These are phyloP conservation scores for Timandra comae DNA, from an alignment of 2,888 invertebrate genomes.

Conservation along the genomic window DNA sequence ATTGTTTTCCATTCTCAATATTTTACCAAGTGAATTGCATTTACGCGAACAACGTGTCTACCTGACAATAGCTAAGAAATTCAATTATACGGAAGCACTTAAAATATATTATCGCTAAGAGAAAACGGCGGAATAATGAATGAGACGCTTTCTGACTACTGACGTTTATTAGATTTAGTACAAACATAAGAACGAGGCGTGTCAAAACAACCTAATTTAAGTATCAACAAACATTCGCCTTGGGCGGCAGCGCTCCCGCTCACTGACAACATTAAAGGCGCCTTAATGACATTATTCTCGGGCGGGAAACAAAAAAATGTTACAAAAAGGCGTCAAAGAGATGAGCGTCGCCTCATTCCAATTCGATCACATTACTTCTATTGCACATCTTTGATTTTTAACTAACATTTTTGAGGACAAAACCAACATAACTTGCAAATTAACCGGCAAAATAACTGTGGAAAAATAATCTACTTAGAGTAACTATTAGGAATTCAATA, in stretches of 20 bases:
- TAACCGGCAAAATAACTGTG: no score
- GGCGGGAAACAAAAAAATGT: constrained; percentile 64
- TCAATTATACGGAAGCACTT: constrained; percentile 33
- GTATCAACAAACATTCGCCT: constrained; percentile 76
- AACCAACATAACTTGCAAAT: no score
- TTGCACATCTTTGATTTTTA: neutral
- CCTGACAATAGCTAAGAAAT: constrained; percentile 21
- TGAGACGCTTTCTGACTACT: constrained; percentile 52
- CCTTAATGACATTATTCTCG: constrained; percentile 76
- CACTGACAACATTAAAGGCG: constrained; percentile 76
- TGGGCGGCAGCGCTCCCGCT: constrained; percentile 67
- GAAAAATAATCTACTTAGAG: no score
- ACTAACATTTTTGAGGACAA: neutral
- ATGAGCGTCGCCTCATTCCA: constrained; percentile 38
- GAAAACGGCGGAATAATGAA: constrained; percentile 52
- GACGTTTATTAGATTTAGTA: constrained; percentile 75
- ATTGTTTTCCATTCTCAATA: constrained; percentile 44
- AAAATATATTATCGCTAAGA: constrained; percentile 38
- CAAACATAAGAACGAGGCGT: constrained; percentile 74
- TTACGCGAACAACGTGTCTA: constrained; percentile 27
- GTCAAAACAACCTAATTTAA: constrained; percentile 77
- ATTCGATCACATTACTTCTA: constrained; percentile 15
- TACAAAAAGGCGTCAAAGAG: constrained; percentile 68
- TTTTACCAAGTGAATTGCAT: constrained; percentile 35
- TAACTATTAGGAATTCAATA: no score